Conservation (phyloP, 2,113 vertebrate genomes). For the Oryzias javanicus region DNA sequence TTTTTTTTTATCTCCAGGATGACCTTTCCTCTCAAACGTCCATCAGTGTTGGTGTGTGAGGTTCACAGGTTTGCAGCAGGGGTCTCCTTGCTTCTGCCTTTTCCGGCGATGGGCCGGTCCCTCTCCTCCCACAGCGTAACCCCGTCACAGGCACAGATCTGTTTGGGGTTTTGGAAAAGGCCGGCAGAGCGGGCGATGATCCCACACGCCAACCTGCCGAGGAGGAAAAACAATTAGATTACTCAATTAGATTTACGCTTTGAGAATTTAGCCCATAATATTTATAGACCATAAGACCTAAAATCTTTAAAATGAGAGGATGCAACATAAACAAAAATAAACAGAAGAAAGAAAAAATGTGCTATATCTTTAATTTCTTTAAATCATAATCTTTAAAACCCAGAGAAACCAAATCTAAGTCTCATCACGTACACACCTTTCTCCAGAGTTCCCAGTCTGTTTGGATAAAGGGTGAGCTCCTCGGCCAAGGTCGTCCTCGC, state of each 20-base stretch:
- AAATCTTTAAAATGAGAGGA: too few relatives aligned
- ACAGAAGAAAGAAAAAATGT: too few relatives aligned
- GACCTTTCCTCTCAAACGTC: background rate
- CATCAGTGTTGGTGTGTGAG: background rate
- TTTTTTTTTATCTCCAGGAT: background rate
- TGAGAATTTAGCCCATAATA: too few relatives aligned
- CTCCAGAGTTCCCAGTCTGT: constrained; percentile 85
- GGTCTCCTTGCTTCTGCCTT: constrained; percentile 63
- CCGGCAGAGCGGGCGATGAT: constrained; percentile 88
- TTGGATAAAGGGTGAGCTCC: constrained; percentile 81
- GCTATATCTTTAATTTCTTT: too few relatives aligned
- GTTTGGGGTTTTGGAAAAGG: constrained; percentile 90
- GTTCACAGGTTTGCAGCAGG: constrained; percentile 74
- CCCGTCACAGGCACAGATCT: constrained; percentile 87
- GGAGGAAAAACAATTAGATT: rapidly evolving
- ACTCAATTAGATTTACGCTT: too few relatives aligned
- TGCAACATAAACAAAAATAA: too few relatives aligned
- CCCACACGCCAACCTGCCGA: constrained; percentile 84
- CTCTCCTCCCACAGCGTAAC: constrained; percentile 91
- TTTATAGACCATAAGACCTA: too few relatives aligned
- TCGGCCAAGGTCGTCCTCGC: constrained; percentile 86
- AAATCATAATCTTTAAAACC: too few relatives aligned
- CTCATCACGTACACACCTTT: constrained; percentile 71
- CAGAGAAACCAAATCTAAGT: too few relatives aligned
- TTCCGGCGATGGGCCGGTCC: constrained; percentile 76